Evolutionary conservation across 2,797 vertebrate species (phyloP).

Genomic region (Streptopelia turtur): DNA sequence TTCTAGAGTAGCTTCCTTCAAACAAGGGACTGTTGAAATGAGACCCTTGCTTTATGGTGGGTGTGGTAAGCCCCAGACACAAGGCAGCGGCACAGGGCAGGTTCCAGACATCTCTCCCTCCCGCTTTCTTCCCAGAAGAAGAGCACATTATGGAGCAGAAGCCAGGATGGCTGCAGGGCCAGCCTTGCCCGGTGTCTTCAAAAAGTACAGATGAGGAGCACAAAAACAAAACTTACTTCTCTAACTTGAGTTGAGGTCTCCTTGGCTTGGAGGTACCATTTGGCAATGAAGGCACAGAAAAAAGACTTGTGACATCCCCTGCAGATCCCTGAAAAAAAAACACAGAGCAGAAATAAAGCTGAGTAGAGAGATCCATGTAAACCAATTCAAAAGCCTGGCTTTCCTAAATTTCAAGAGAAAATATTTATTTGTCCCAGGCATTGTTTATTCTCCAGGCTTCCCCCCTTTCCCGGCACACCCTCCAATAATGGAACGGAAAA

Average conservation of each 20-base stretch:
- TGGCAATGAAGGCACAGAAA: slow-evolving; percentile 80
- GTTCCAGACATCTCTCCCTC: background rate
- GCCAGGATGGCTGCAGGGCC: background rate
- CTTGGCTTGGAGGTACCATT: slow-evolving; percentile 75
- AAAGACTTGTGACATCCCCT: slow-evolving; percentile 70
- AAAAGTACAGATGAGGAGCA: background rate
- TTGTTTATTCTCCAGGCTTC: background rate
- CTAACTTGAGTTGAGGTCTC: slow-evolving; percentile 81
- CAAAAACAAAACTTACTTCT: slow-evolving; percentile 78
- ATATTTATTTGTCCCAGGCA: background rate
- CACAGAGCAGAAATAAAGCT: background rate
- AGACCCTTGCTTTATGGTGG: background rate
- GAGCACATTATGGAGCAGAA: background rate
- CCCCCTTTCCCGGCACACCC: background rate
- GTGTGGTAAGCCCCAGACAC: background rate
- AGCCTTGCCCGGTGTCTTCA: background rate
- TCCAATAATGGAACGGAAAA: background rate
- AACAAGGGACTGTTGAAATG: background rate
- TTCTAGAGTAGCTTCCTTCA: background rate
- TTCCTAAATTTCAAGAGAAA: background rate
- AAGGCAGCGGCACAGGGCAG: background rate
- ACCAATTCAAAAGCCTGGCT: background rate
- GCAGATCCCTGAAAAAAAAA: slow-evolving; percentile 76
- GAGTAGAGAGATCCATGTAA: background rate
- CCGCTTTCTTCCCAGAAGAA: background rate